phyloP scores from a whole-genome alignment of 2,888 invertebrate genomes.

The Drosophila trichaetosa region DNA sequence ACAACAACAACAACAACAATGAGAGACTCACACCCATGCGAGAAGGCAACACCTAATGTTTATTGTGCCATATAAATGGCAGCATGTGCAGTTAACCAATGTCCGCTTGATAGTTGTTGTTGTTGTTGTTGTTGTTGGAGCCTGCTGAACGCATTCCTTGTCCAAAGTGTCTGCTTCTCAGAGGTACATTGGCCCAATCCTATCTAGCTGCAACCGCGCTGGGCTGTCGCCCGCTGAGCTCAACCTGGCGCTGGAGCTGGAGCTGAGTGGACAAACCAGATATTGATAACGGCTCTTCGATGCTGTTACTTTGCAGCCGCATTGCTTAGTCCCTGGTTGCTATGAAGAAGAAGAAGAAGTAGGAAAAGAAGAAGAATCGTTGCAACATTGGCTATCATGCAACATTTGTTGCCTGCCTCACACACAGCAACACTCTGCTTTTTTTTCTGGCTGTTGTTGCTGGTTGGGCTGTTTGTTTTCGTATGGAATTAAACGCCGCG shows the following conservation, averaged over 20 bases:
- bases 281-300: conserved; percentile 84
- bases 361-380: conserved; percentile 19
- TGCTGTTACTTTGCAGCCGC: conserved; percentile 82
- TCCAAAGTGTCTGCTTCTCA: conserved; percentile 62
- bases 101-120: conserved; percentile 54
- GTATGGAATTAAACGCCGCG: conserved; percentile 74
- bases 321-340: conserved; percentile 60
- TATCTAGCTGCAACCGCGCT: conserved; percentile 53
- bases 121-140: conserved; percentile 35
- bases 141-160: conserved; percentile 57
- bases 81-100: conserved; percentile 79
- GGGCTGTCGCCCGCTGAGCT: conserved; percentile 55
- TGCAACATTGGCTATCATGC: conserved; percentile 66
- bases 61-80: conserved; percentile 81
- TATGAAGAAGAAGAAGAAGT: conserved; percentile 12
- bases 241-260: conserved; percentile 4
- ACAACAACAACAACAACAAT: conserved; percentile 21
- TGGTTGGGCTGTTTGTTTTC: conserved; percentile 73
- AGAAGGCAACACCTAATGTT: conserved; percentile 77
- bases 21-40: conserved; percentile 64
- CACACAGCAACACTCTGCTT: conserved; percentile 61
- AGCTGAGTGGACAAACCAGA: conserved; percentile 84
- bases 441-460: not conserved
- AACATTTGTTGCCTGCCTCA: conserved; percentile 71
- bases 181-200: conserved; percentile 82